phyloP scores from a whole-genome alignment of 1,140 invertebrate genomes.

The Drosophila navojoa region DNA sequence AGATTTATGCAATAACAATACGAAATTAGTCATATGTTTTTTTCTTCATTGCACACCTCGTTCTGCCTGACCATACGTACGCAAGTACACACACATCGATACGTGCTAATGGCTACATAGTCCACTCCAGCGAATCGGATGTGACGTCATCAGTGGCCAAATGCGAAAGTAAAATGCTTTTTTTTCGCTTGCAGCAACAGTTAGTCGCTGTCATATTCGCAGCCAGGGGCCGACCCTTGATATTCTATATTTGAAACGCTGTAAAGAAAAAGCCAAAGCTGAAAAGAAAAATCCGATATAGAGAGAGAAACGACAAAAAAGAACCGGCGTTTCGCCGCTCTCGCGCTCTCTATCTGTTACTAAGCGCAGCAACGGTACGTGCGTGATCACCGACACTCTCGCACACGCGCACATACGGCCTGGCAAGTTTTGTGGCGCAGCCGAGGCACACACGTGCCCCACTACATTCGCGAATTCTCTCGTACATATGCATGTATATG shows the following conservation, averaged over 20 bases:
- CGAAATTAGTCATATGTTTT: constrained; percentile 71
- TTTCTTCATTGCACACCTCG: constrained; percentile 39
- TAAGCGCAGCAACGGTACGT: constrained; percentile 64
- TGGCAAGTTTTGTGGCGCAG: constrained; percentile 36
- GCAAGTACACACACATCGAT: not conserved
- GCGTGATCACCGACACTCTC: constrained; percentile 62
- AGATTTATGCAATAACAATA: constrained; percentile 72
- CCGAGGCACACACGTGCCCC: constrained; percentile 78
- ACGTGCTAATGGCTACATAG: constrained; percentile 71
- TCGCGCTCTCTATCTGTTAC: constrained; percentile 60
- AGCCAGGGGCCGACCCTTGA: constrained; percentile 64
- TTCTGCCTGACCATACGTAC: constrained; percentile 12
- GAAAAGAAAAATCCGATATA: constrained; percentile 52
- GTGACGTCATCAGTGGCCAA: constrained; percentile 66
- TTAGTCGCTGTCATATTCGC: constrained; percentile 47
- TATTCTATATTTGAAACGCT: constrained; percentile 82
- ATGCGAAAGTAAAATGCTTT: constrained; percentile 48
- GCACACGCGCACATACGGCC: constrained; percentile 19
- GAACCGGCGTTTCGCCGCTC: constrained; percentile 75
- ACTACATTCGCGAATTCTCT: constrained; percentile 74
- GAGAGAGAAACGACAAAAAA: constrained; percentile 45
- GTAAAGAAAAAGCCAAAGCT: constrained; percentile 70
- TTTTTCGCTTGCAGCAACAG: constrained; percentile 44
- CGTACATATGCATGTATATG: constrained; percentile 26
- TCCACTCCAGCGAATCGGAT: constrained; percentile 50